A percentile compares a stretch with the other conserved stretches of the same genome.
Evolutionary conservation across 2,113 vertebrate species (phyloP).

Genomic region (Panthera tigris): DNA sequence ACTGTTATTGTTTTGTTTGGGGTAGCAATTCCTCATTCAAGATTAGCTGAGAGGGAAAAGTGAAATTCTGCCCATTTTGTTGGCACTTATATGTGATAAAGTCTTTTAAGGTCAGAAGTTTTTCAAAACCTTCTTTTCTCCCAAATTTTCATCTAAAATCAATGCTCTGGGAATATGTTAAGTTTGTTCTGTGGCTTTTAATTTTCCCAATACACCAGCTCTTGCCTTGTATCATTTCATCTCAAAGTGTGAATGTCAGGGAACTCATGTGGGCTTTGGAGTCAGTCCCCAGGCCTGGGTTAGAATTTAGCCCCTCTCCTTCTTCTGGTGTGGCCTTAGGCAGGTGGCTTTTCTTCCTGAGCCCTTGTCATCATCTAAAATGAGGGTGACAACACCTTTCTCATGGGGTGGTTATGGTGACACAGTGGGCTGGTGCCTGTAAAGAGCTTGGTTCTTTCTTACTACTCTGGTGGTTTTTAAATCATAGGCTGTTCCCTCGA

Average conservation of each 20-base stretch:
- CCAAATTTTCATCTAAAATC: background rate
- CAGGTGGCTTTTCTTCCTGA: background rate
- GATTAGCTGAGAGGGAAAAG: background rate
- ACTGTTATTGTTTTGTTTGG: background rate
- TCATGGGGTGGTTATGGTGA: background rate
- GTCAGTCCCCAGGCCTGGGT: background rate
- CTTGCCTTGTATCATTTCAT: background rate
- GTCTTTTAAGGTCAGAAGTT: background rate
- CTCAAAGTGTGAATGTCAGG: background rate
- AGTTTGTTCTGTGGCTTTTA: background rate
- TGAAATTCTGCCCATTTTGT: background rate
- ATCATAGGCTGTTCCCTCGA: background rate
- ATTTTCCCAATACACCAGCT: background rate
- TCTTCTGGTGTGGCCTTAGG: background rate
- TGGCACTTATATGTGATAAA: background rate
- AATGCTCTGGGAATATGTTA: background rate
- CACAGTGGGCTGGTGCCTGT: background rate
- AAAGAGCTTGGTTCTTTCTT: background rate
- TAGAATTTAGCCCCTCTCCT: background rate
- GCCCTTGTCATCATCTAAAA: background rate
- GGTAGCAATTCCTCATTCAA: background rate
- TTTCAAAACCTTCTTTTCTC: background rate
- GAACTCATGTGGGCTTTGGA: background rate
- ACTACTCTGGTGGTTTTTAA: background rate
- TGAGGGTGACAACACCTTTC: background rate